Evolutionary conservation across 1,140 invertebrate species (phyloP), one percentile per base, ranked within the genome.

Genomic region (Macrocentrus cingulum): DNA sequence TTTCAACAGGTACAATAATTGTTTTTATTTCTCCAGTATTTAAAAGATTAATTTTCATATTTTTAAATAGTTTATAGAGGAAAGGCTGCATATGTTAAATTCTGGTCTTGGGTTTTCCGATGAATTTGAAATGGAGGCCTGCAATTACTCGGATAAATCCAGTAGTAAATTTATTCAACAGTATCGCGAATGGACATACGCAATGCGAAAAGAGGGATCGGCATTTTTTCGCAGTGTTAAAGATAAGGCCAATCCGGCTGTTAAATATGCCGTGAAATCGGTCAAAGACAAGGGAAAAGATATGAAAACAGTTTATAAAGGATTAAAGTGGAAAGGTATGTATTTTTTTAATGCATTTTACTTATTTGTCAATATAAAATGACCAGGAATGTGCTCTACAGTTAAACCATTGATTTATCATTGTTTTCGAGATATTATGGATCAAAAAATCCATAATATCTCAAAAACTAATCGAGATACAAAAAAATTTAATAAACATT

Each of bases 121-220:
- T 76, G 91, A 95, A 71, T 97, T 97, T 79, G 95, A 98, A 79
- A 83, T 91, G 74, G 94, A 97, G 78, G 89, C 91, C 13, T 91
- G 88, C 63, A 83, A 87, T 51, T 91, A 92, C 75, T 89, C 90
- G 0, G 93, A 94, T 55, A 93, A 93, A 72, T 84, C 87, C 23
- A 85, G 86, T 66, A 85, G 84, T 37, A 89, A 88, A 79, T 83
- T 90, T 36, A 88, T 88, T 66, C 85, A 89, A 61, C 87, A 91
- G 62, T 93, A 93, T 70, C 86, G 87, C 63, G 90, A 92, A 67
- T 88, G 87, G 85, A 76, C 84, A 6, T 76, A 80, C 13, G 81
- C 83, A 20, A 85, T 88, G 81, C 81, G 83, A 55, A 86, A 85
- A 64, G 85, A 87, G 66, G 83, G 86, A 11, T 84, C 84, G 15